Base-by-base conservation (phyloP, 2,113 vertebrate species). In the Jacana jacana region DNA sequence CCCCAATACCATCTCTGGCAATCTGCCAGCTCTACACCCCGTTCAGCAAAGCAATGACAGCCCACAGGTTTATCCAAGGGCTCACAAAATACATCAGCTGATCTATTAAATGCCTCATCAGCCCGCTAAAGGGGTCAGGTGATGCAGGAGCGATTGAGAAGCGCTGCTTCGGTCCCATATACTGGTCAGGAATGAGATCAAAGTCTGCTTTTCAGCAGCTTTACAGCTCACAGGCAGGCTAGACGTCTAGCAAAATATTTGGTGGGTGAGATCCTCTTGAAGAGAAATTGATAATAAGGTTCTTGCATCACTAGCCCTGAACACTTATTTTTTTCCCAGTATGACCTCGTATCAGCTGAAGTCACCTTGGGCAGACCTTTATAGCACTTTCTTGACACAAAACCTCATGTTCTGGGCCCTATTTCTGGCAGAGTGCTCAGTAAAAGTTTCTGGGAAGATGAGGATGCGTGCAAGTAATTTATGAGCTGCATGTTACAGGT, bases 161-260 rank as follows among this genome's bases (percentile, higher is more conserved):
- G 12, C 1, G 2, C 37, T 23, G 48, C 61, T 75, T 44, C 16
- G 27, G 42, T 42, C 72, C 46, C 19, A 57, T 25, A n/a, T 3
- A 10, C 17, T 1, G 17, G 39, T 58, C 25, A 79, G 14, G 6
- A 88, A 78, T 4, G 64, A 70, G 82, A 88, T 46, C 88, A 93
- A 97, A 95, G 92, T 84, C 93, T 79, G 86, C 24, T 86, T 89
- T 94, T 63, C 69, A 86, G 90, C 69, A 88, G 48, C 44, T 93
- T 95, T 93, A 91, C 76, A 81, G 20, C 65, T 65, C 31, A 3
- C 17, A 44, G 37, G 48, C 78, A 91, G 95, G 83, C 37, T 1
- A 94, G 65, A 91, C 1, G 3, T 92, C 90, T 92, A 48, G 90
- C 44, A 96, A 95, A 94, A 92, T 76, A 91, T 69, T 76, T 84